Evolutionary conservation across 2,797 vertebrate genomes (phyloP), one percentile per base, ranked within the genome.

Genomic region (Amblyraja radiata): DNA sequence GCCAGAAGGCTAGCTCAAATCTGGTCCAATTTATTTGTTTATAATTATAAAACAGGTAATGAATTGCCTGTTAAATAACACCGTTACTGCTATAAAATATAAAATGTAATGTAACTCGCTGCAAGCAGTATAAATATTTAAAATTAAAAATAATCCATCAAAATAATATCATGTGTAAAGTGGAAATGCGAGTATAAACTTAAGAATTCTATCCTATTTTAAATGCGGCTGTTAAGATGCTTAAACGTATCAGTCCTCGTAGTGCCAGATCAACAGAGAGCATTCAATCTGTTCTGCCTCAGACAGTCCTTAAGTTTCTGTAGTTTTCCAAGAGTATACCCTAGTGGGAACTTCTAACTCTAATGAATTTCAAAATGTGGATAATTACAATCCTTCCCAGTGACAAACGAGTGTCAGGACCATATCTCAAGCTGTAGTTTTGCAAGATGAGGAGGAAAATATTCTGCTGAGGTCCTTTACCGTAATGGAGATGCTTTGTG

Each of bases 181-280:
- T 46, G 23, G 32, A 46, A 90, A 6, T 73, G 63, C 39, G 88
- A 8, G 21, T 39, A 11, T 73, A 90, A 36, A 0, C 90, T 74
- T 54, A 39, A 25, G 63, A 63, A 63, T 65, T 65, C 14, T 21
- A 73, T 73, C 32, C 88, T 74, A 71, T 23, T 39, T 91, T 71
- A 91, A 91, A 54, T 91, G 88, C 28, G 65, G 86, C 46, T 91
- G 71, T 74, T 54, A 74, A 91, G 73, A 46, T 74, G 39, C 68
- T 36, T 46, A 54, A 25, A 73, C 74, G 39, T 91, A 71, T 39
- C 28, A 21, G 68, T 46, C 36, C 21, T 91, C 68, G 14, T 54
- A 91, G 54, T 74, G 39, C 90, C 39, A 73, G 90, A 23, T 54
- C 32, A 54, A 39, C 10, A 74, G 71, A 25, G 90, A 74, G 36